These are phyloP conservation scores for Rhagoletis zephyria DNA, from an alignment of 1,140 invertebrate genomes.

Conservation along the genomic window DNA sequence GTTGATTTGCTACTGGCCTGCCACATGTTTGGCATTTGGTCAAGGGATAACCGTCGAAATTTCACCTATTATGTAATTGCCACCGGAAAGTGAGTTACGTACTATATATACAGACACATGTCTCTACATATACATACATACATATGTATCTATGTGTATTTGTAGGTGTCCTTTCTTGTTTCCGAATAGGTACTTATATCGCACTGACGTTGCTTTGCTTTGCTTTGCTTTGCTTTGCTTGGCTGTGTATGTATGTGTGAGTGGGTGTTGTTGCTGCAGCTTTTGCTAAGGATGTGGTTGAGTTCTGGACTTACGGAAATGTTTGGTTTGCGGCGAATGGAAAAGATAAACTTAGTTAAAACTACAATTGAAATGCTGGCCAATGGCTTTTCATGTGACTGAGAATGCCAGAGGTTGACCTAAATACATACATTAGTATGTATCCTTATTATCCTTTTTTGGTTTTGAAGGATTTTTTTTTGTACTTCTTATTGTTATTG, in stretches of 20 bases:
- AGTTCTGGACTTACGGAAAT: conserved; percentile 31
- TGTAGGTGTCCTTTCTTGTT: not conserved
- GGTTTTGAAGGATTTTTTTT: too few relatives aligned
- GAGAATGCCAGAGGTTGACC: too few relatives aligned
- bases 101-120: not conserved
- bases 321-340: conserved; percentile 16
- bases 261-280: not conserved
- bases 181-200: not conserved
- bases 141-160: not conserved
- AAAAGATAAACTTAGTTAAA: conserved; percentile 1
- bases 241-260: not conserved
- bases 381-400: not conserved
- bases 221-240: not conserved
- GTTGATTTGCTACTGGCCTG: conserved; percentile 10
- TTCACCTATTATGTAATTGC: conserved; percentile 52
- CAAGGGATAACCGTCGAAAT: conserved; percentile 58
- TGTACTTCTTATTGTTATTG: too few relatives aligned
- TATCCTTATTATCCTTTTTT: too few relatives aligned
- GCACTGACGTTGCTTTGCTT: not conserved
- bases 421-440: too few relatives aligned
- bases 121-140: not conserved
- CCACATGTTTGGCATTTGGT: conserved; percentile 47
- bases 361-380: not conserved
- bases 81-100: conserved; percentile 18
- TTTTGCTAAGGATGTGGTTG: not conserved